These are phyloP conservation scores for Dermatophagoides farinae DNA, from an alignment of 1,140 invertebrate genomes.

Conservation along the genomic window DNA sequence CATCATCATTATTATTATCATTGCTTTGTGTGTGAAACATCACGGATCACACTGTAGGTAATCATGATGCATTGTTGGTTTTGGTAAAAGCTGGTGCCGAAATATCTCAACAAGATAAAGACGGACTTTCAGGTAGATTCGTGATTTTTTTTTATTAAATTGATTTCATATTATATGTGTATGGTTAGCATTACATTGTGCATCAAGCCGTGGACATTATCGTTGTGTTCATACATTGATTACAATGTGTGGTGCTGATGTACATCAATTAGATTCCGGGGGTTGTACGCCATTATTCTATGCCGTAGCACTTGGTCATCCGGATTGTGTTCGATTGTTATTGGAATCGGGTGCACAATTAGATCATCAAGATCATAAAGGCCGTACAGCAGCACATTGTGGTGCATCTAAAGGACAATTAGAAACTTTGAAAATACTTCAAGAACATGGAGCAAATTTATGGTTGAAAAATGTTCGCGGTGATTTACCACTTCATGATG, in stretches of 20 bases:
- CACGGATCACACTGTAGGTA: no score
- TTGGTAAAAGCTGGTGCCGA: constrained; percentile 62
- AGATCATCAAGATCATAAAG: constrained; percentile 74
- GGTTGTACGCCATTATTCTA: constrained; percentile 91
- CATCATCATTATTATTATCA: no score
- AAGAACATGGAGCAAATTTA: constrained; percentile 56
- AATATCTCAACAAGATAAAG: constrained; percentile 53
- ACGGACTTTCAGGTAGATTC: constrained; percentile 23
- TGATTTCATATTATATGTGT: background rate
- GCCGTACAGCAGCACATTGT: constrained; percentile 44
- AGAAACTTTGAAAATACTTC: constrained; percentile 52
- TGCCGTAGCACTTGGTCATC: constrained; percentile 80
- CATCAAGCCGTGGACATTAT: constrained; percentile 76
- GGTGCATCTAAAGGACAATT: constrained; percentile 77
- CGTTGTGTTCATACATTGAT: constrained; percentile 76
- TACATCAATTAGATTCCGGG: constrained; percentile 59
- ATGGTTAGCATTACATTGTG: constrained; percentile 62
- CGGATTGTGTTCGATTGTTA: constrained; percentile 70
- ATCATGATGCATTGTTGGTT: constrained; percentile 63
- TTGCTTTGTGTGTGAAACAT: no score
- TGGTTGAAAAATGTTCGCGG: constrained; percentile 78
- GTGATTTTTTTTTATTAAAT: background rate
- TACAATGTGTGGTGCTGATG: constrained; percentile 60
- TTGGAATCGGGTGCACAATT: constrained; percentile 62
- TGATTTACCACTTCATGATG: constrained; percentile 80